Evolutionary conservation across 2,113 vertebrate species (phyloP).

Genomic region (Probosciger aterrimus): DNA sequence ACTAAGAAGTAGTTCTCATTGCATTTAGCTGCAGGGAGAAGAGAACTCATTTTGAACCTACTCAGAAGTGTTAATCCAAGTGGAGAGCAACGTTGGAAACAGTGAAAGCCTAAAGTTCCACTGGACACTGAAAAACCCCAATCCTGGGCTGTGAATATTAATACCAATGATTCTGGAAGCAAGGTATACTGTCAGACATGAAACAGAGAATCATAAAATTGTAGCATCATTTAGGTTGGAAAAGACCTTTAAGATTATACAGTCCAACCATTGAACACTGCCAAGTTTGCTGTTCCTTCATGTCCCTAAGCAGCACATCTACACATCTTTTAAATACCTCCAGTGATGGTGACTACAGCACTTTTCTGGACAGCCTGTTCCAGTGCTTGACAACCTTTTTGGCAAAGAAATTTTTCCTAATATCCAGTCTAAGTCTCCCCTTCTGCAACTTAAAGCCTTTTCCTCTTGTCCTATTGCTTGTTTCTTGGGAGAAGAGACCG

Average conservation of each 20-base stretch:
- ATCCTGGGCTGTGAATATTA: background rate
- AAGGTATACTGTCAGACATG: background rate
- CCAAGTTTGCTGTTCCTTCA: background rate
- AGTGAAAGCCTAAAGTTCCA: background rate
- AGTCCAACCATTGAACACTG: background rate
- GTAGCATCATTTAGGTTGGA: fast-evolving
- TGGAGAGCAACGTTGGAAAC: background rate
- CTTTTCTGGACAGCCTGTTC: background rate
- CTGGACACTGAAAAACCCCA: background rate
- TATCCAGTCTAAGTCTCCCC: background rate
- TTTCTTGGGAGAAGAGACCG: background rate
- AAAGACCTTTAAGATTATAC: background rate
- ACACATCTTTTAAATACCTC: background rate
- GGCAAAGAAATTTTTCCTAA: background rate
- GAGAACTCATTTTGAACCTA: background rate
- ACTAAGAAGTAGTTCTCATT: background rate
- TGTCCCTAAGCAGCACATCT: background rate
- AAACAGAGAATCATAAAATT: background rate
- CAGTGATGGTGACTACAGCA: no score
- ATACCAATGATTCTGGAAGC: background rate
- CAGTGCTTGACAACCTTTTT: background rate
- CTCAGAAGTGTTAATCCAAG: fast-evolving
- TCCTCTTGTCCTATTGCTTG: background rate
- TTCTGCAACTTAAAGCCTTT: background rate
- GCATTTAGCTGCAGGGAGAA: background rate